Conservation (phyloP, 2,888 invertebrate species). For the Polyommatus iphigenia region DNA sequence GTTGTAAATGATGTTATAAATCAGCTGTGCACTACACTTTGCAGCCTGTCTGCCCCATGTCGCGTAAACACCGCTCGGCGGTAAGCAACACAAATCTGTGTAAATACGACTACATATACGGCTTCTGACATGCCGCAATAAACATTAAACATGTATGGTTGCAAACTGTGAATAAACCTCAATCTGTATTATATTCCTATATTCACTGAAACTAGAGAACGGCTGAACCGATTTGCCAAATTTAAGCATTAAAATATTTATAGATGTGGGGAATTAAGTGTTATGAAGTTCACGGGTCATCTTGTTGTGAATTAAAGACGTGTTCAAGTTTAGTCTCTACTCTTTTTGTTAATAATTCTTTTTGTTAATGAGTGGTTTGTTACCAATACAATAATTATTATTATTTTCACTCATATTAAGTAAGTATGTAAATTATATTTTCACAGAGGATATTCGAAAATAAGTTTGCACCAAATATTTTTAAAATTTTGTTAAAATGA, state of each 20-base stretch:
- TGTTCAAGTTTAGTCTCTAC: too few relatives aligned
- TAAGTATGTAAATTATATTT: background rate
- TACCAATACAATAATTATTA: background rate
- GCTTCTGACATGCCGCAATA: background rate
- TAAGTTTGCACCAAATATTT: too few relatives aligned
- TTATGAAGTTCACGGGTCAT: too few relatives aligned
- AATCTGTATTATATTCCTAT: too few relatives aligned
- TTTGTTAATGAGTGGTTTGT: background rate
- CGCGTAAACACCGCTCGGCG: conserved; percentile 9
- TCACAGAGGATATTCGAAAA: too few relatives aligned
- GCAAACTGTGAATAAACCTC: background rate
- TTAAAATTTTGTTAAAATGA: background rate
- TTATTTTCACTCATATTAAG: background rate
- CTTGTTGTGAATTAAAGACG: too few relatives aligned
- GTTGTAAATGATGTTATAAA: conserved; percentile 14
- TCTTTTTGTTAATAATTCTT: too few relatives aligned
- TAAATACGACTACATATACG: conserved; percentile 3
- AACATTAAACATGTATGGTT: conserved; percentile 1
- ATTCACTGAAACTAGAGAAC: too few relatives aligned
- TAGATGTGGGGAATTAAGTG: too few relatives aligned
- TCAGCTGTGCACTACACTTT: conserved; percentile 9
- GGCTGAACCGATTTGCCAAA: too few relatives aligned
- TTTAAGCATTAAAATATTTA: too few relatives aligned
- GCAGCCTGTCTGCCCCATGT: background rate
- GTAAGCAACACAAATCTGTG: conserved; percentile 10